Evolutionary conservation across 2,113 vertebrate species (phyloP), one percentile per base, ranked within the genome.

Genomic region (Pipra filicauda): DNA sequence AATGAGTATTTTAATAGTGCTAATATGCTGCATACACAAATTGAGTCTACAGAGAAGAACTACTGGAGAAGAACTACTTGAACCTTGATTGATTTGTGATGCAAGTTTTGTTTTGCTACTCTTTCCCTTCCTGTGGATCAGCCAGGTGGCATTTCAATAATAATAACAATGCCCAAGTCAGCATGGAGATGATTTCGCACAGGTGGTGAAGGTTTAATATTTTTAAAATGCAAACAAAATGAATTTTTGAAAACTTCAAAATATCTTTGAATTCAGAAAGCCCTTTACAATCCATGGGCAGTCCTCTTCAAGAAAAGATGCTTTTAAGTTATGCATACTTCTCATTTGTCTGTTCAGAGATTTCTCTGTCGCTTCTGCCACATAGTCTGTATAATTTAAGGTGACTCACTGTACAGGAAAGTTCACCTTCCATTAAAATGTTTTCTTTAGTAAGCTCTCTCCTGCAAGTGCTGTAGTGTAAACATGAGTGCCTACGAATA

Each of bases 401-500:
- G 97, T 98, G 98, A 98, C 97, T 98, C 96, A 93, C 95, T 94
- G 87, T 96, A 95, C 95, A 98, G 95, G 85, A 97, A 98, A 98
- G 97, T 97, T 98, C 98, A 98, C 96, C 97, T 98, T 98, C 98
- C 98, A 98, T 98, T 98, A 98, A 98, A 98, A 96, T 98, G 97
- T 98, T 98, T 98, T 98, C 98, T 98, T 97, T 98, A 96, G 97
- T 98, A 98, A 98, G 98, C 98, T 98, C 98, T 98, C 98, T 98
- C 96, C 97, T 97, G 96, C 96, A 98, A 98, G 97, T 97, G 96
- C 98, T 97, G 96, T 97, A 98, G 97, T 98, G 98, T 98, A 98
- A 98, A 98, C 98, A 98, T 93, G 97, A 98, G 98, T 97, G 97
- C 95, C 97, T 98, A 95, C 80, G 97, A 98, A 98, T 98, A 97